Conservation (phyloP, 2,888 invertebrate genomes). For the Chrysolina haemoptera region DNA sequence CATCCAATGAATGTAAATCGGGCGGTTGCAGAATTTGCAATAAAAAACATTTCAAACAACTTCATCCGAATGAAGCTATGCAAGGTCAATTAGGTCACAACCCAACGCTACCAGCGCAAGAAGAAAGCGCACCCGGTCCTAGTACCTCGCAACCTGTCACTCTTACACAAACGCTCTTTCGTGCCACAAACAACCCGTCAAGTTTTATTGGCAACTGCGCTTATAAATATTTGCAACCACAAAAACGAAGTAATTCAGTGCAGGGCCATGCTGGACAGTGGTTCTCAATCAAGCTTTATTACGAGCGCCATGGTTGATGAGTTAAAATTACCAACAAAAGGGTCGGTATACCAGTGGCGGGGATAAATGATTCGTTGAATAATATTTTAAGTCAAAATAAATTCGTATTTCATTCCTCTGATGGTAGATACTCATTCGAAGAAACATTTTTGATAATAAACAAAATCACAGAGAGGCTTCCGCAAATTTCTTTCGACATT, state of each 20-base stretch:
- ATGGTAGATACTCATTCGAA: not conserved
- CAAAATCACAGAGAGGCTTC: constrained; percentile 18
- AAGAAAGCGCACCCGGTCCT: not conserved
- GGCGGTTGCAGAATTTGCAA: no score
- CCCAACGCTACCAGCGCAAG: not conserved
- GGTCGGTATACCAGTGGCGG: constrained; percentile 3
- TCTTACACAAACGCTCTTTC: not conserved
- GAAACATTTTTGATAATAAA: constrained; percentile 12
- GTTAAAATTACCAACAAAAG: not conserved
- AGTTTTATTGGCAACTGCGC: constrained; percentile 32
- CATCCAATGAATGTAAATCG: not conserved
- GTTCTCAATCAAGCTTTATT: constrained; percentile 37
- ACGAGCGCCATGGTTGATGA: constrained; percentile 20
- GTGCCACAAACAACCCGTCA: not conserved
- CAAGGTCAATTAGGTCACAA: no score
- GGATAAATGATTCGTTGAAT: not conserved
- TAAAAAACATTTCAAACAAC: no score
- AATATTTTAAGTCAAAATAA: constrained; percentile 1
- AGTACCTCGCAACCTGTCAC: not conserved
- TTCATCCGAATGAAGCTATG: no score
- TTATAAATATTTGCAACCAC: constrained; percentile 30
- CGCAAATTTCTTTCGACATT: constrained; percentile 2
- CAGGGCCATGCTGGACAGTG: constrained; percentile 34
- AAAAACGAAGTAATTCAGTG: not conserved
- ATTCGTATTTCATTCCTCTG: not conserved